Base-by-base conservation (phyloP, 1,140 invertebrate species). In the Odontomachus brunneus region DNA sequence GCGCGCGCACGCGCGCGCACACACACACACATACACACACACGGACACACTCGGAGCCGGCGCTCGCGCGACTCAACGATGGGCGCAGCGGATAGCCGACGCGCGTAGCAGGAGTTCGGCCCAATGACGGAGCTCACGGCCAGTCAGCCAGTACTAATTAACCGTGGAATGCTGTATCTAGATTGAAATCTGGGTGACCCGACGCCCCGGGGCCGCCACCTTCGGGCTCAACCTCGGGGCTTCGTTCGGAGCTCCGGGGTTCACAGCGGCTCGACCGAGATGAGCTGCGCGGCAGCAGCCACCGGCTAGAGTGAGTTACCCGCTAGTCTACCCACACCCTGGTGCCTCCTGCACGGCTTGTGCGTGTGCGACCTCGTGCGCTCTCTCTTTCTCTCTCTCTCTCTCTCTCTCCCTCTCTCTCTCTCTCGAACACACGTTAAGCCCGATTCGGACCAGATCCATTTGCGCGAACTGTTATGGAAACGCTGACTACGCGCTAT, bases 161-260 rank as follows among this genome's bases (percentile, higher is more conserved):
- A 93, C 92, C 91, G 90, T 87, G 93, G 92, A 93, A 93, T 93
- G 93, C 92, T 91, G 91, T 94, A 94, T 94, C 92, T 94, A 94
- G 93, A 93, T 94, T 94, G 92, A 94, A 94, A 94, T 94, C 93
- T 94, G 92, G 93, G 92, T 94, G 93, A 94, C 92, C 92, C 89
- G 90, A 92, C 91, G 92, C 92, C 92, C 93, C 82, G 89, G 90
- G 92, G 92, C 92, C 92, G 90, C 88, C 93, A 94, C 92, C 93
- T 93, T 84, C 87, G 59, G 38, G 24, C 87, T 90, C 86, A 88
- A 92, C 91, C 90, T 92, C 90, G 67, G 81, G 85, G 83, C 86
- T 85, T 60, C 82, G 76, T 53, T 87, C 88, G 44, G 82, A 82
- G 74, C 53, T 44, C 38, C 48, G 67, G 71, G 75, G 88, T 90